Percentiles rank a stretch among this genome's conserved stretches.
These are phyloP conservation scores for Pedetes capensis DNA, from an alignment of 2,113 vertebrate species.

Conservation along the genomic window DNA sequence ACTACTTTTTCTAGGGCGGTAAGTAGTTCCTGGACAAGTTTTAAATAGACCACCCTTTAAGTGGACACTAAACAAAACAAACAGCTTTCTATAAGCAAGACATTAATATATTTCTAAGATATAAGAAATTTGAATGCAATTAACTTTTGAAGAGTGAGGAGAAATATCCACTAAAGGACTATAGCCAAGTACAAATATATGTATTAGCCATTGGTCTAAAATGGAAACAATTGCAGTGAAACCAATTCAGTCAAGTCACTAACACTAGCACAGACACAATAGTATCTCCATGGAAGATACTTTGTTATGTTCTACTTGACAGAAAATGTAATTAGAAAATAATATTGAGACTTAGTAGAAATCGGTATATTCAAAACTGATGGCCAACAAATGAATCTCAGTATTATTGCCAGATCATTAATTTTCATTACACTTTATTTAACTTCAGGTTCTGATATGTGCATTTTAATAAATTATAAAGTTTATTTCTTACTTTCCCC, in stretches of 20 bases:
- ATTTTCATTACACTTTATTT: conserved; percentile 11
- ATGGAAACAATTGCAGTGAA: not conserved
- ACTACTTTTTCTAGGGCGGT: not conserved
- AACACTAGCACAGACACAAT: not conserved
- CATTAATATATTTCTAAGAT: not conserved
- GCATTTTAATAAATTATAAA: not conserved
- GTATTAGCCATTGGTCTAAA: not conserved
- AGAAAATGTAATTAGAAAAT: not conserved
- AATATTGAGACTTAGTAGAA: not conserved
- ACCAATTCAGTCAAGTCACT: not conserved
- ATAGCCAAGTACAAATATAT: not conserved
- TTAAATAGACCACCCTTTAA: not conserved
- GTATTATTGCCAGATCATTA: not conserved
- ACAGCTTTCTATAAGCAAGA: not conserved
- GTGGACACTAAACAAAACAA: not conserved
- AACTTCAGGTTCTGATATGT: not conserved
- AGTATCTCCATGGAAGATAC: not conserved
- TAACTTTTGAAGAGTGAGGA: not conserved
- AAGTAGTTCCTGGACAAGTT: not conserved
- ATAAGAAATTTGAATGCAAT: not conserved
- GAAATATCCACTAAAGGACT: not conserved
- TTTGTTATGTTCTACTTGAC: not conserved
- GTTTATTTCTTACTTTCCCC: not conserved
- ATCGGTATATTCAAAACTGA: not conserved
- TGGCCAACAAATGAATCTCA: not conserved